Base-by-base conservation (phyloP, 2,888 invertebrate genomes). In the Drosophila demipolita region DNA sequence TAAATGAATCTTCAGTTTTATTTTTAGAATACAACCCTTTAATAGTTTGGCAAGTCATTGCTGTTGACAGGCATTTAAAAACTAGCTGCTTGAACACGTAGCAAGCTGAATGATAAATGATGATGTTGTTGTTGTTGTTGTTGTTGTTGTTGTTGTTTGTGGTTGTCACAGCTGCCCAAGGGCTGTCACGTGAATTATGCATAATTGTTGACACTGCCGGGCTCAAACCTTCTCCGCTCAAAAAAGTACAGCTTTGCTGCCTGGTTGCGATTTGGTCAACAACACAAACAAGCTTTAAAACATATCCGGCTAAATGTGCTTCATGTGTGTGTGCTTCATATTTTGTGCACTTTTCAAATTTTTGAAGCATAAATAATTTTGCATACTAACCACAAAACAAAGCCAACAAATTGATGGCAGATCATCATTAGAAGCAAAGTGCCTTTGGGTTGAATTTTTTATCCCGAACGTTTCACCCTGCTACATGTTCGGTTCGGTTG, bases 131-230 rank as follows among this genome's bases (percentile, higher is more conserved):
- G 64, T 23, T 58, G 49, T 26, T n/a, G n/a, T n/a, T n/a, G n/a
- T n/a, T n/a, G 29, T 1, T 35, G 35, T 26, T 69, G 61, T 32
- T 61, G 58, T 52, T 81, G 70, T 64, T 63, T 45, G 58, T 59
- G 73, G 53, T 32, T 66, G 36, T 35, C 55, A 57, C 29, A 60
- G 66, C 61, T 65, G 42, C 12, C 50, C 72, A 42, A 64, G 58
- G 65, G 67, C 68, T 70, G 90, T 72, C 86, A 75, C 58, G 62
- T 73, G 81, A 89, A 87, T 83, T 84, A 87, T 89, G 87, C 87
- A 84, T 82, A 87, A 83, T 89, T 84, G 85, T 73, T 84, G 87
- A 75, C 83, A 80, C 81, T 71, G 73, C 66, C 79, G 67, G 66
- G 49, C 45, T 20, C 45, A 23, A n/a, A n/a, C n/a, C n/a, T n/a